These are phyloP conservation scores for Alexandromys fortis DNA, from an alignment of 2,113 vertebrate species.

Conservation along the genomic window DNA sequence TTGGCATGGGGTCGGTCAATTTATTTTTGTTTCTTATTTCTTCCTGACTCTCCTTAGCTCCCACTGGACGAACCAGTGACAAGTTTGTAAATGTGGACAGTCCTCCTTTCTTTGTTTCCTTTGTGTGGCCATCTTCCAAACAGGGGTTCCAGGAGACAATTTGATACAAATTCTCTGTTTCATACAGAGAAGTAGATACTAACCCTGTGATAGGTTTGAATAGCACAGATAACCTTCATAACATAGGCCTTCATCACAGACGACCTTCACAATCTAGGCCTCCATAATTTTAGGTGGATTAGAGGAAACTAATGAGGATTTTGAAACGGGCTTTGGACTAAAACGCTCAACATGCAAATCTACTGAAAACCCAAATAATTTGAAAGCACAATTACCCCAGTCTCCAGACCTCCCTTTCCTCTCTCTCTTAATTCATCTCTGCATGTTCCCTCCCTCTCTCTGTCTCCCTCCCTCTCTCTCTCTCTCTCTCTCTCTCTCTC, in stretches of 20 bases:
- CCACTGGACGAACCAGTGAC: background rate
- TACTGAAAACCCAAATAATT: slow-evolving; percentile 75
- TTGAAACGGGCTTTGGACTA: slow-evolving; percentile 87
- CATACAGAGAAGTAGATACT: background rate
- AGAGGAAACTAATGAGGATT: slow-evolving; percentile 86
- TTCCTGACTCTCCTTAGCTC: background rate
- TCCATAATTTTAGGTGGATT: slow-evolving; percentile 87
- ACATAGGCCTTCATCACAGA: slow-evolving; percentile 64
- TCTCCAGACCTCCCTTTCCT: slow-evolving; percentile 60
- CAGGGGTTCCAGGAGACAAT: background rate
- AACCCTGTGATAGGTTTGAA: slow-evolving; percentile 66
- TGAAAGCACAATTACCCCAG: slow-evolving; percentile 75
- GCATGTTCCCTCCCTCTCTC: slow-evolving; percentile 17
- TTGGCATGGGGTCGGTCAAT: background rate
- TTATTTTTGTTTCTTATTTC: slow-evolving; percentile 32
- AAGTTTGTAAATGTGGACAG: background rate
- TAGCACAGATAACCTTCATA: slow-evolving; percentile 80
- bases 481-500: too few species aligned
- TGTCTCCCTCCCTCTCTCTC: too few species aligned
- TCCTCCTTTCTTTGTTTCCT: slow-evolving; percentile 32
- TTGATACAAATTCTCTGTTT: background rate
- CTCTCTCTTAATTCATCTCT: slow-evolving; percentile 75
- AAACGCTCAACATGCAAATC: slow-evolving; percentile 89
- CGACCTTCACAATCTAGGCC: slow-evolving; percentile 81
- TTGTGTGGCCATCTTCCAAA: background rate